Base-by-base conservation (phyloP, 2,888 invertebrate genomes). In the Luperina nickerlii region DNA sequence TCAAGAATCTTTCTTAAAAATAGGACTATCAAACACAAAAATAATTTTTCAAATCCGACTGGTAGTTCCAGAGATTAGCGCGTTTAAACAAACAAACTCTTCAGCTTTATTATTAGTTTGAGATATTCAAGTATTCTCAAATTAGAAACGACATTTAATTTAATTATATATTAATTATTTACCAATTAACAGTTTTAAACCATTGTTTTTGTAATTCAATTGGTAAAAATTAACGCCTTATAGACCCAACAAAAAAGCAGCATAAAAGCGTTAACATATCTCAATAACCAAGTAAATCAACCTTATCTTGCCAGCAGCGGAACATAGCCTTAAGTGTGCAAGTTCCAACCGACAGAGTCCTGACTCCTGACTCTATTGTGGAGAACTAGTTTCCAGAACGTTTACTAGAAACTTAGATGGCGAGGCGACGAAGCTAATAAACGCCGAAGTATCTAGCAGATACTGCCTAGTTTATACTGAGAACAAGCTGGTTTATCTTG, bases 401-500 rank as follows among this genome's bases (percentile, higher is more conserved):
- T 51, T 81, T 66, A 76, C 62, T 54, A 48, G 32, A 82, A 84
- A 38, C 77, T 82, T 57, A 42, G 60, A 60, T 42, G n/a, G 67
- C 63, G 20, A 54, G 13, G 24, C 45, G 24, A 67, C 51, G 71
- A 69, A 27, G 57, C 15, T 78, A 82, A 84, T 77, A 72, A 72
- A 71, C 69, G n/a, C 27, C 48, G 82, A 83, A 74, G 62, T 18
- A 18, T 42, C 48, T 32, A 69, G 32, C 20, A 24, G 7, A 27
- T 67, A 60, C 8, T 74, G 60, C 6, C 48, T 51, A 69, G 65
- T 83, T 76, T 51, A 62, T 48, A 48, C 20, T 57, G 24, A 42
- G n/a, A 57, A 42, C 42, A 67, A 60, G 38, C 48, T 13, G 1
- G 11, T 13, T 20, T 45, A 24, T 51, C n/a, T n/a, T 3, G 6